These are phyloP conservation scores for Tridacna crocea DNA, from an alignment of 2,888 invertebrate species.

Conservation along the genomic window DNA sequence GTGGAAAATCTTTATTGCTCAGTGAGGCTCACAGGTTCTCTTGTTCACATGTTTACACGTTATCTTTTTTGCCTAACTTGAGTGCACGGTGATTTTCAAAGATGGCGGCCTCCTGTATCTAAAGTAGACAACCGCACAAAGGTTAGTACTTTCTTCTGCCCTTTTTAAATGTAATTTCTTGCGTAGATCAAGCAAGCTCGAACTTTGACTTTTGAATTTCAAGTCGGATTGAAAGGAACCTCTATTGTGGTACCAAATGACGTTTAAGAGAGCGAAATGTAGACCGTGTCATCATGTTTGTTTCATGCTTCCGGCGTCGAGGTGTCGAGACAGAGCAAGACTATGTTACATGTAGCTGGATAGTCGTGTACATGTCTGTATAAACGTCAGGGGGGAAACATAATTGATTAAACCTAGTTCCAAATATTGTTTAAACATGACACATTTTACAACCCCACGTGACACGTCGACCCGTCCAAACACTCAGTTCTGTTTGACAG, in stretches of 20 bases:
- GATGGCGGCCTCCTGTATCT: slow-evolving; percentile 49
- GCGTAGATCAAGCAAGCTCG: too few relatives aligned
- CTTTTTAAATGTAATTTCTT: too few relatives aligned
- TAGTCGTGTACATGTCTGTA: slow-evolving; percentile 17
- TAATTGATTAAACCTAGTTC: slow-evolving; percentile 28
- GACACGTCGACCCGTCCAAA: slow-evolving; percentile 14
- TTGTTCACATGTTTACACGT: slow-evolving; percentile 44
- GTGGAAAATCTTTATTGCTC: background rate
- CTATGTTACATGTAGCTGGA: too few relatives aligned
- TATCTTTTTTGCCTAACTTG: slow-evolving; percentile 51
- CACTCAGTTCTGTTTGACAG: slow-evolving; percentile 9
- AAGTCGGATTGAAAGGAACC: too few relatives aligned
- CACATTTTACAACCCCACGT: slow-evolving; percentile 19
- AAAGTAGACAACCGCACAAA: slow-evolving; percentile 6
- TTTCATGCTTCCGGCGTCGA: background rate
- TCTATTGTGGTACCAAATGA: too few relatives aligned
- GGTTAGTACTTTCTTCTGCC: background rate
- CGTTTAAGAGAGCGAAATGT: too few relatives aligned
- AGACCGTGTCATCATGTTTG: too few relatives aligned
- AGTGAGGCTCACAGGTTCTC: background rate
- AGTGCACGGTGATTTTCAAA: slow-evolving; percentile 36
- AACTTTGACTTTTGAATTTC: too few relatives aligned
- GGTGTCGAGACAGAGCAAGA: background rate
- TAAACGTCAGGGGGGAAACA: slow-evolving; percentile 23
- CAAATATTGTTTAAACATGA: slow-evolving; percentile 30